Base-by-base conservation (phyloP, 1,140 invertebrate species). In the Carcinoscorpius rotundicauda region DNA sequence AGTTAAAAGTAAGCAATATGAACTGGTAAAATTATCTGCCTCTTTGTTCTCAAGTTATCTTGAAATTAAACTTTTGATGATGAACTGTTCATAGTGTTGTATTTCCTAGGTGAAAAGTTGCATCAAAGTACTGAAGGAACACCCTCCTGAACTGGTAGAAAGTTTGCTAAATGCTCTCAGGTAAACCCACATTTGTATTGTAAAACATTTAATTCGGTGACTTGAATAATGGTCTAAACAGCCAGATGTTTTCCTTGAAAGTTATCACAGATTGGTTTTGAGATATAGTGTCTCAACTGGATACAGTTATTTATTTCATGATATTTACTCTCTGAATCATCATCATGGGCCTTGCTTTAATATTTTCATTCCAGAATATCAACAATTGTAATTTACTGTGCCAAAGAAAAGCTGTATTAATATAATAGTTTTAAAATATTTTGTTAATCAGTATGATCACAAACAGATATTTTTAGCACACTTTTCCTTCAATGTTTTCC, bases 61-160 rank as follows among this genome's bases (percentile, higher is more conserved):
- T 29, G 29, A 29, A 29, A 29, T 29, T 29, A 29, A 29, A 29
- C 29, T 29, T 29, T 29, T 29, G 29, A 1, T 29, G 0, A 29
- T 29, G 29, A 29, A 29, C 29, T 29, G 29, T 29, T 29, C 29
- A 29, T 2, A 29, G 29, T 29, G 29, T 29, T 29, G 29, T 29
- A 29, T 29, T n/a, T 58, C 61, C 3, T 62, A 68, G 66, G 64
- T 68, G 4, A 68, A 93, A 79, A 89, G 89, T 51, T 93, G 89
- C 75, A 89, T 95, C 3, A 88, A 88, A 75, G 83, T 94, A 68
- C 78, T 93, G 58, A 91, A 92, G 76, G 90, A 93, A 69, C 90
- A 94, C 72, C 86, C 88, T 8, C 84, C 87, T 4, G 85, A 85
- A 51, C 86, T 87, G 72, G 90, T 91, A 52, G 91, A 94, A 76